Percentiles rank a stretch among this genome's conserved stretches.
Evolutionary conservation across 1,140 invertebrate genomes (phyloP).

Genomic region (Contarinia nasturtii): DNA sequence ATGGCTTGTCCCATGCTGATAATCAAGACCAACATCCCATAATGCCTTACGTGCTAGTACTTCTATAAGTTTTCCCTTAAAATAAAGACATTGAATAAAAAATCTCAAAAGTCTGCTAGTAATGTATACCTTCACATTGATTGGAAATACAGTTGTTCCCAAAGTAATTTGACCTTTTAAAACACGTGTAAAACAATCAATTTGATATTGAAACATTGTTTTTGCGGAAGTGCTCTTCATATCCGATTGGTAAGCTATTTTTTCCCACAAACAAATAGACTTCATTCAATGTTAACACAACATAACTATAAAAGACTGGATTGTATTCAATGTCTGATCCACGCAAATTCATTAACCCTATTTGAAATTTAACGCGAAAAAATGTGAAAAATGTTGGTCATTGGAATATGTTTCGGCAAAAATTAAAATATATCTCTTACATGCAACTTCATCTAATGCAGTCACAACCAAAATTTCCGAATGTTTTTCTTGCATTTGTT

Average conservation of each 20-base stretch:
- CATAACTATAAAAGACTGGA: conserved; percentile 89
- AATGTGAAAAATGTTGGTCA: no score
- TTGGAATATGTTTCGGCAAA: no score
- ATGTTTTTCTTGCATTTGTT: conserved; percentile 52
- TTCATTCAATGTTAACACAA: conserved; percentile 44
- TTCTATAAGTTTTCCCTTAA: conserved; percentile 69
- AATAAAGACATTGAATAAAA: no score
- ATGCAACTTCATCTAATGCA: conserved; percentile 81
- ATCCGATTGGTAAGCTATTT: conserved; percentile 32
- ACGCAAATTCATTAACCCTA: conserved; percentile 84
- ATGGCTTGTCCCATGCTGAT: conserved; percentile 92
- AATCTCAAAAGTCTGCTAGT: no score
- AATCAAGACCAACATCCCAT: conserved; percentile 91
- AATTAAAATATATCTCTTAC: no score
- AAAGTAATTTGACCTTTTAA: conserved; percentile 68
- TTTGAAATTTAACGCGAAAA: no score
- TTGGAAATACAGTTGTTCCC: conserved; percentile 60
- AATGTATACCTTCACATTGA: conserved; percentile 41
- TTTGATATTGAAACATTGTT: conserved; percentile 49
- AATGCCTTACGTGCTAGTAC: conserved; percentile 64
- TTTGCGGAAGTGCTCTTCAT: conserved; percentile 37
- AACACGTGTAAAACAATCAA: conserved; percentile 83
- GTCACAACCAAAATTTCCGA: conserved; percentile 55
- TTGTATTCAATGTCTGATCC: conserved; percentile 91
- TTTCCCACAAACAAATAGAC: conserved; percentile 57